Base-by-base conservation (phyloP, 2,113 vertebrate species). In the Malaclemys terrapin region DNA sequence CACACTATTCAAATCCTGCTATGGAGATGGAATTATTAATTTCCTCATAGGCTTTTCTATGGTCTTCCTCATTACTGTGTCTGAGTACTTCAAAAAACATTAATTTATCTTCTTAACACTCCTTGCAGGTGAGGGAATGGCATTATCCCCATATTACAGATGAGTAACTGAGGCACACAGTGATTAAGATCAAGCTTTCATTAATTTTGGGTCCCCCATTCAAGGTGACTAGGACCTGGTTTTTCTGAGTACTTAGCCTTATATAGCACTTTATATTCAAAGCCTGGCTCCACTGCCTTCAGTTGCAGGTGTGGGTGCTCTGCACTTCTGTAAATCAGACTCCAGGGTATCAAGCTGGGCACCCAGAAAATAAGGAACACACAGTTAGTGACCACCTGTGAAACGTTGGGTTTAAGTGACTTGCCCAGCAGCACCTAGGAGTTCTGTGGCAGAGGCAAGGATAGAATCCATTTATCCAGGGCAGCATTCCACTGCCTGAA, bases 21-120 rank as follows among this genome's bases (percentile, higher is more conserved):
- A 1, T 57, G 56, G 27, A 57, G 22, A 27, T 57, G 25, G 56
- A 57, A 62, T 62, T 62, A 65, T 35, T 65, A 31, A 65, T 56
- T 95, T 93, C 75, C 90, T 93, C 80, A 49, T 25, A 9, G 47
- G 27, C 8, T 90, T 95, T 91, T 78, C 62, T 84, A 52, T 5
- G 4, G 24, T 16, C n/a, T 76, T 59, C 85, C 84, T 50, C 16
- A 89, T 82, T 91, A 65, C 75, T 35, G 59, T 17, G 31, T 65
- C 59, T 65, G 31, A 65, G 29, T 65, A 14, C 59, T 35, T 65
- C 29, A 65, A 65, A 65, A 25, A 65, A 65, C 27, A 8, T 62
- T 13, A 62, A 62, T 16, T 31, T 17, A 65, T 35, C 59, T 65
- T 65, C 13, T 16, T 31, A 65, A 35, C 59, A 35, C 6, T 13